These are phyloP conservation scores for Ascidia mentula DNA, from an alignment of 23 tunicate species.

Conservation along the genomic window DNA sequence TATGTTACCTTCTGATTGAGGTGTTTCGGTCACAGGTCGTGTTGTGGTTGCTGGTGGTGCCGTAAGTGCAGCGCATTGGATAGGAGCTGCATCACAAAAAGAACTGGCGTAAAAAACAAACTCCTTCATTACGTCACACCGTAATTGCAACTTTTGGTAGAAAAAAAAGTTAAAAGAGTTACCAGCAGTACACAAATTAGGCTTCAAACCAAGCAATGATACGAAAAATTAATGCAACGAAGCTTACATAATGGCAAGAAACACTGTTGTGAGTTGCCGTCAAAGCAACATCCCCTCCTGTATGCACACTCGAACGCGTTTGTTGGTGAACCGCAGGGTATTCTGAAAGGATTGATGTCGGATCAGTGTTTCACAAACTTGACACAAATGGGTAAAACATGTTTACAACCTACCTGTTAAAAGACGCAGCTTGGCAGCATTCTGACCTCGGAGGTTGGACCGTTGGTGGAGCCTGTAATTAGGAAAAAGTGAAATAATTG, in stretches of 20 bases:
- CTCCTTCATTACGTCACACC: background rate
- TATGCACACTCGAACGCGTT: background rate
- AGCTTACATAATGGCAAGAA: constrained; percentile 25
- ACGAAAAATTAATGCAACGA: too few relatives aligned
- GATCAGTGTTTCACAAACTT: background rate
- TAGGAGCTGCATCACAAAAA: background rate
- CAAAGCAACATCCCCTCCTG: constrained; percentile 28
- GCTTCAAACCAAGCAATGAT: too few relatives aligned
- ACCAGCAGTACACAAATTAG: too few relatives aligned
- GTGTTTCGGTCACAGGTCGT: background rate
- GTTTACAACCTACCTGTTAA: background rate
- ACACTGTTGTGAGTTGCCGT: background rate
- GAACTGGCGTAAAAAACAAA: background rate
- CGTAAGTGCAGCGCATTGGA: constrained; percentile 1
- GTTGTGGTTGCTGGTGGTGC: background rate
- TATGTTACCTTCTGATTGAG: background rate
- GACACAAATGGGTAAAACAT: background rate
- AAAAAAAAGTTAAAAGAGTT: too few relatives aligned
- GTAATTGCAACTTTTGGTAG: too few relatives aligned
- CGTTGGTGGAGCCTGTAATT: background rate
- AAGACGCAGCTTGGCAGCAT: background rate
- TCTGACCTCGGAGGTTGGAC: constrained; percentile 23
- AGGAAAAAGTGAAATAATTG: background rate
- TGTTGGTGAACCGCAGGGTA: constrained; percentile 7
- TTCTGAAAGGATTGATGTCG: background rate